These are phyloP conservation scores for Craniophora ligustri DNA, from an alignment of 2,888 invertebrate genomes.

Conservation along the genomic window DNA sequence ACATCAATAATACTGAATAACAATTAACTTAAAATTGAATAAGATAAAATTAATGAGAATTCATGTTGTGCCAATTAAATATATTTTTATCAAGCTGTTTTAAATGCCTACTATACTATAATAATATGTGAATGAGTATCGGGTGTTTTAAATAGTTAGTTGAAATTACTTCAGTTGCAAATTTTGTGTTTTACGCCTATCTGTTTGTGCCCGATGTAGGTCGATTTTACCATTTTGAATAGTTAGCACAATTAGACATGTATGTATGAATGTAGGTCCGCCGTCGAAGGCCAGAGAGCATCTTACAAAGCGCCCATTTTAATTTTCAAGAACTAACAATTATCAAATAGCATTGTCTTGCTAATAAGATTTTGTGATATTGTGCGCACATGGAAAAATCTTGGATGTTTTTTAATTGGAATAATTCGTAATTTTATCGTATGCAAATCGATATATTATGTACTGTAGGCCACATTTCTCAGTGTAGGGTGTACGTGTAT, in stretches of 20 bases:
- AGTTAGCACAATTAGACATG: slow-evolving; percentile 40
- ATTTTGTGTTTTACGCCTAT: slow-evolving; percentile 12
- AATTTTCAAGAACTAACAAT: slow-evolving; percentile 25
- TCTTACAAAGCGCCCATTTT: slow-evolving; percentile 17
- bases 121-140: background rate
- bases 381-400: too few relatives aligned
- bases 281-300: background rate
- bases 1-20: slow-evolving; percentile 5
- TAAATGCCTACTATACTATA: background rate
- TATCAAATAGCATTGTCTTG: slow-evolving; percentile 31
- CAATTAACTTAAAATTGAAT: slow-evolving; percentile 12
- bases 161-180: slow-evolving; percentile 6
- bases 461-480: too few relatives aligned
- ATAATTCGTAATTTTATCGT: too few relatives aligned
- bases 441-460: too few relatives aligned
- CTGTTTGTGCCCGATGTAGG: slow-evolving; percentile 28
- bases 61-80: slow-evolving; percentile 10
- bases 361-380: slow-evolving; percentile 14
- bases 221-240: slow-evolving; percentile 37
- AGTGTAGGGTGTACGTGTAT: too few relatives aligned
- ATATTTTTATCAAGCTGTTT: slow-evolving; percentile 8
- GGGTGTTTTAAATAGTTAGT: too few relatives aligned
- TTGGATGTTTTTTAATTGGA: too few relatives aligned
- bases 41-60: slow-evolving; percentile 11
- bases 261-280: slow-evolving; percentile 4